Evolutionary conservation across 30 jellyfish, hydroid and myxozoan genomes (phyloP), one percentile per base, ranked within the genome.

Genomic region (Cassiopea andromeda): DNA sequence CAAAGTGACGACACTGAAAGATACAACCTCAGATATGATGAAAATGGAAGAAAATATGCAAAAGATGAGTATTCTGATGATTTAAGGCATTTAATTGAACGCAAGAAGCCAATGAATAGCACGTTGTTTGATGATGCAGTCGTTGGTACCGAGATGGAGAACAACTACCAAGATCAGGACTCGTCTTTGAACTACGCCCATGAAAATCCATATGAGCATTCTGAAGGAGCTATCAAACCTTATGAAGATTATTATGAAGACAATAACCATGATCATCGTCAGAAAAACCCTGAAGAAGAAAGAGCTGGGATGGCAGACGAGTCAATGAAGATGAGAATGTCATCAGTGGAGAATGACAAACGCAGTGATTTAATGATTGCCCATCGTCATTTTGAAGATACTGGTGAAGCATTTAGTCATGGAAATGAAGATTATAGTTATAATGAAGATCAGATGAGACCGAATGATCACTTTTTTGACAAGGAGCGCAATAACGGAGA

Each of bases 341-440:
- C 85, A 19, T 87, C 83, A 59, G 90, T 81, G 1, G 94, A 78
- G 57, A 87, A 87, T 60, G 94, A 77, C 69, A 87, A 87, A 54
- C 19, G 85, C 8, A 87, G 83, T 70, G 94, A 87, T 73, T 49
- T 87, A 69, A 87, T 87, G 94, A 78, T 87, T 0, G 94, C 89
- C 15, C 94, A 87, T 87, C 90, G 90, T 5, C 87, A 87, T 69
- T 87, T 46, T 60, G 94, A 87, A 60, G 94, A 87, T 69, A 78
- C 49, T 0, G 94, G 69, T 60, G 90, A 78, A 5, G 49, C 68
- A 45, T 61, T 83, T 16, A 64, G 58, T 44, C 67, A 17, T 1
- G 18, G 46, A 12, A 71, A 60, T 13, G 89, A 60, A 18, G 84
- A 72, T 5, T 82, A 54, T 69, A 75, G 27, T 48, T 81, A 14